Evolutionary conservation across 1,140 invertebrate genomes (phyloP).

Genomic region (Drosophila neocordata): DNA sequence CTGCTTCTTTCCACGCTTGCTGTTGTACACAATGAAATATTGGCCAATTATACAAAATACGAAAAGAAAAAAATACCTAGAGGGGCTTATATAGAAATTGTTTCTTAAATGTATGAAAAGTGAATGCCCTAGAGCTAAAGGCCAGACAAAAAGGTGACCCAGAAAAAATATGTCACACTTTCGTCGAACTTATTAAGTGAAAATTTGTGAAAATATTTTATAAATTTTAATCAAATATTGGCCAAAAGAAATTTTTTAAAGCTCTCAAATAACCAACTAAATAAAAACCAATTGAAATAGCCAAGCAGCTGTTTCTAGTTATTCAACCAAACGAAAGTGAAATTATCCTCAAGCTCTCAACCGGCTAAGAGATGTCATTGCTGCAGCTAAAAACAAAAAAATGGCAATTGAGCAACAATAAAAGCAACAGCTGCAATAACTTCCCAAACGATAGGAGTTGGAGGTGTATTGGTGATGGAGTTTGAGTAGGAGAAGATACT

Average conservation of each 20-base stretch:
- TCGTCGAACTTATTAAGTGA: conserved; percentile 18
- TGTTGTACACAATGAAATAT: conserved; percentile 65
- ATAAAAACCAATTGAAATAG: conserved; percentile 16
- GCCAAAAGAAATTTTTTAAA: neutral
- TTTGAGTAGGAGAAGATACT: conserved; percentile 29
- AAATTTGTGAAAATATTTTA: conserved; percentile 6
- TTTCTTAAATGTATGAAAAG: conserved; percentile 59
- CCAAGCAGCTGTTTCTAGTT: conserved; percentile 42
- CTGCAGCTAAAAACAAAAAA: conserved; percentile 57
- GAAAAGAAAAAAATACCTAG: conserved; percentile 7
- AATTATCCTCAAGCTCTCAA: conserved; percentile 41
- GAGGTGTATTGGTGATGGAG: neutral
- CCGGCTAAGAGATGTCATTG: conserved; percentile 48
- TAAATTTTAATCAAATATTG: neutral
- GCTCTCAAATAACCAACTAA: conserved; percentile 8
- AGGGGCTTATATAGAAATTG: conserved; percentile 59
- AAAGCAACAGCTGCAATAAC: conserved; percentile 50
- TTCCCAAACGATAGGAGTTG: conserved; percentile 49
- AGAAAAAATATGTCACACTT: conserved; percentile 30
- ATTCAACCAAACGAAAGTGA: conserved; percentile 63
- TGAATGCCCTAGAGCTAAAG: conserved; percentile 51
- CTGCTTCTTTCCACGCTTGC: conserved; percentile 26
- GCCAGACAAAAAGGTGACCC: conserved; percentile 28
- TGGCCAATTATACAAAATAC: conserved; percentile 61
- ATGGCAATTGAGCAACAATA: conserved; percentile 43